These are phyloP conservation scores for Gastracanthus pulcherrimus DNA, from an alignment of 2,888 invertebrate species.

Conservation along the genomic window DNA sequence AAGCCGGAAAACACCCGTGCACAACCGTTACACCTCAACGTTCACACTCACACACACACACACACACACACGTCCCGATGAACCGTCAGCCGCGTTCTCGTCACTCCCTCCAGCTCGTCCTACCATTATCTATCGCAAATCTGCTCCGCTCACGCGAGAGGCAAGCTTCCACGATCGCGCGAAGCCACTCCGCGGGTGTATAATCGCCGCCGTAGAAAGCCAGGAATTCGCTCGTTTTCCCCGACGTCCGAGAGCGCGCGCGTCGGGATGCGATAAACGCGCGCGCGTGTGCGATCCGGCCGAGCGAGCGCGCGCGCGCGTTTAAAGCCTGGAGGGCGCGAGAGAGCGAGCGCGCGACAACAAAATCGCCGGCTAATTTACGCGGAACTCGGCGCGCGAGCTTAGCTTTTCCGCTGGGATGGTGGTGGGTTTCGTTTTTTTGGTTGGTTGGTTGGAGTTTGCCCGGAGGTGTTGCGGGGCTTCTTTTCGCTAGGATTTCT, in stretches of 20 bases:
- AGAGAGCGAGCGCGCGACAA: constrained; percentile 39
- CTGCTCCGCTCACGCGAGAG: too few relatives aligned
- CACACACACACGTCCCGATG: too few relatives aligned
- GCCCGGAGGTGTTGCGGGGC: too few relatives aligned
- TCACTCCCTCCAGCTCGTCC: too few relatives aligned
- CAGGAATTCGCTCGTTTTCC: too few relatives aligned
- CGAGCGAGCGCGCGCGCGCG: not conserved
- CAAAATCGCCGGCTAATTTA: constrained; percentile 48
- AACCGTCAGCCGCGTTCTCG: too few relatives aligned
- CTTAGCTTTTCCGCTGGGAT: not conserved
- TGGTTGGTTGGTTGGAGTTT: too few relatives aligned
- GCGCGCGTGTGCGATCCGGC: not conserved
- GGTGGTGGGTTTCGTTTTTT: too few relatives aligned
- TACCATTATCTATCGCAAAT: too few relatives aligned
- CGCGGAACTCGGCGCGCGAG: not conserved
- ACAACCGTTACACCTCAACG: not conserved
- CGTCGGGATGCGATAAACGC: not conserved
- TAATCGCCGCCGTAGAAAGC: not conserved
- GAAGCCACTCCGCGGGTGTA: not conserved
- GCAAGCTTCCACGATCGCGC: too few relatives aligned
- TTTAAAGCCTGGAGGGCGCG: not conserved
- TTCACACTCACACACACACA: too few relatives aligned
- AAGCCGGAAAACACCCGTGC: not conserved
- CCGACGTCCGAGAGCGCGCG: too few relatives aligned
- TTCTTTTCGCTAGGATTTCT: constrained; percentile 56